Conservation (phyloP, 2,888 invertebrate species). For the Parelbella ahira region DNA sequence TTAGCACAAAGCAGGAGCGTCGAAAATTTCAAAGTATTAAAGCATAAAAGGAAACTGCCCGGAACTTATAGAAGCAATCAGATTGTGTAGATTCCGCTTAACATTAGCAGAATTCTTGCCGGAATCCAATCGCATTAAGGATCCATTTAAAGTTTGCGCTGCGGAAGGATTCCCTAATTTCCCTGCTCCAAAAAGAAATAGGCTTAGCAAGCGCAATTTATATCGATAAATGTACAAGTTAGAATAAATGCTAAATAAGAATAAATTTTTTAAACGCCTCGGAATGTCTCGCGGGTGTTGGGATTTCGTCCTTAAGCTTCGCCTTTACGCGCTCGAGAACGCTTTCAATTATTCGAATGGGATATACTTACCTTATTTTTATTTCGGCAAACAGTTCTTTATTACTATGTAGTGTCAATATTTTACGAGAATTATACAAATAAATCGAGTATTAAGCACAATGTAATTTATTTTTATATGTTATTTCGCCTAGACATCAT, state of each 20-base stretch:
- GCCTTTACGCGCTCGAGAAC: not conserved
- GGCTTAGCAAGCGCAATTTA: conserved; percentile 34
- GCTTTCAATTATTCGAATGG: not conserved
- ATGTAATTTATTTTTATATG: too few species aligned
- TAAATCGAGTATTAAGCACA: too few species aligned
- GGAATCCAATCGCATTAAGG: conserved; percentile 72
- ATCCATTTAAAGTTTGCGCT: conserved; percentile 70
- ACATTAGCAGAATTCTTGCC: conserved; percentile 71
- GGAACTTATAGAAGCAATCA: conserved; percentile 75
- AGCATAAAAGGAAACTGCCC: conserved; percentile 67
- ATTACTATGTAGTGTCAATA: too few species aligned
- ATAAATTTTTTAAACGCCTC: conserved; percentile 20
- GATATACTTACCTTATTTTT: too few species aligned
- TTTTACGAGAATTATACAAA: too few species aligned
- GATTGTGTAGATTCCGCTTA: conserved; percentile 72
- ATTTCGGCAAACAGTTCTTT: too few species aligned
- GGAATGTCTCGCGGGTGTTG: conserved; percentile 8
- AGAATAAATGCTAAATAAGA: conserved; percentile 20
- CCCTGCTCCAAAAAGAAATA: conserved; percentile 55
- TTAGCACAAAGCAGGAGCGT: conserved; percentile 30
- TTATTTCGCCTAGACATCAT: too few species aligned
- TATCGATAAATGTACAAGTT: conserved; percentile 21
- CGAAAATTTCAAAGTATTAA: conserved; percentile 65
- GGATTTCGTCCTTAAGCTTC: conserved; percentile 1
- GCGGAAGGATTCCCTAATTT: conserved; percentile 64